A percentile compares a stretch with the other conserved stretches of the same genome.
phyloP scores from a whole-genome alignment of 2,113 vertebrate species.

The Piprites chloris region DNA sequence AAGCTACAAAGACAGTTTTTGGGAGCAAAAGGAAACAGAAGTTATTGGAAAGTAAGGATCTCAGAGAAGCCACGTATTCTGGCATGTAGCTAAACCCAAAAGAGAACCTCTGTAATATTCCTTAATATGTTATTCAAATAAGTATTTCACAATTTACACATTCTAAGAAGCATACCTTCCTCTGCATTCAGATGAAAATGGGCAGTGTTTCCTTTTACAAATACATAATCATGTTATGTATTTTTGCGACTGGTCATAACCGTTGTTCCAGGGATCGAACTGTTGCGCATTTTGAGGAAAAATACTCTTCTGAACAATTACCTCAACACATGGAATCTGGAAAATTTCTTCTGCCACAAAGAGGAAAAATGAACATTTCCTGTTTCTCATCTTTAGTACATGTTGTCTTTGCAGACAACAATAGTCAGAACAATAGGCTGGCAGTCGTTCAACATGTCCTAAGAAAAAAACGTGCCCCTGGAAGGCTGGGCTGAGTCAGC shows the following conservation, averaged over 20 bases:
- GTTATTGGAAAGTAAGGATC: background rate
- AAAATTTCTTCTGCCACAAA: slow-evolving; percentile 70
- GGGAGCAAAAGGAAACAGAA: background rate
- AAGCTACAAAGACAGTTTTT: background rate
- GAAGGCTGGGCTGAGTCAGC: slow-evolving; percentile 67
- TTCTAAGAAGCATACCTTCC: background rate
- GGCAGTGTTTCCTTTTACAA: background rate
- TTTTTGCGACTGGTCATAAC: background rate
- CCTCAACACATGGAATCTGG: slow-evolving; percentile 73
- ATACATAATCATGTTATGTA: background rate
- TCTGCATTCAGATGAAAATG: background rate
- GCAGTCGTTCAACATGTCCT: slow-evolving; percentile 52
- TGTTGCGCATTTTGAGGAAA: slow-evolving; percentile 3
- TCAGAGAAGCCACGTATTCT: background rate
- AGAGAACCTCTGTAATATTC: background rate
- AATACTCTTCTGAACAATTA: slow-evolving; percentile 55
- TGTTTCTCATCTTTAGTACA: slow-evolving; percentile 81
- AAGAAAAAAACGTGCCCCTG: slow-evolving; percentile 50
- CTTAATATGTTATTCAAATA: background rate
- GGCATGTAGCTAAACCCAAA: background rate
- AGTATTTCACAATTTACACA: background rate
- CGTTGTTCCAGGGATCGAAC: background rate
- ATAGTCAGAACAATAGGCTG: slow-evolving; percentile 77
- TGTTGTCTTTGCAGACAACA: slow-evolving; percentile 78
- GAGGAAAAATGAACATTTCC: slow-evolving; percentile 75